phyloP scores from a whole-genome alignment of 2,113 vertebrate genomes.

The Cavia aperea region DNA sequence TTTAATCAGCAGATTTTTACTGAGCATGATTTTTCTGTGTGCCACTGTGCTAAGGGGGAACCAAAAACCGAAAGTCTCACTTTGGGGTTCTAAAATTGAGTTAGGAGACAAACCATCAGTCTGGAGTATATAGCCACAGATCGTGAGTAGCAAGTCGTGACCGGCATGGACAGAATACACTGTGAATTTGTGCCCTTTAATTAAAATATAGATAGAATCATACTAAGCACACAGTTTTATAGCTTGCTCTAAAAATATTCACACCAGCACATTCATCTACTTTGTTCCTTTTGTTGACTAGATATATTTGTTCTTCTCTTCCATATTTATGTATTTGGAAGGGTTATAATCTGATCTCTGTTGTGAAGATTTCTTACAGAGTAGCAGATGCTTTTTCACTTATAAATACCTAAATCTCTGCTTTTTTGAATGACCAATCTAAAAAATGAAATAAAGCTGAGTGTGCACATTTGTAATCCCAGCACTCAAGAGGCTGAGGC shows the following conservation, averaged over 20 bases:
- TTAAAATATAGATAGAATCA: neutral
- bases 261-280: neutral
- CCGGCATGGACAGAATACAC: neutral
- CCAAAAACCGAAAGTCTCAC: neutral
- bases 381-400: neutral
- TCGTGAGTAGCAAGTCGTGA: no score
- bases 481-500: no score
- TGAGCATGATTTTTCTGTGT: neutral
- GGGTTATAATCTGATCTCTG: neutral
- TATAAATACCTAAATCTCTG: neutral
- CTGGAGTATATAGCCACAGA: neutral
- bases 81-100: neutral
- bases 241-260: neutral
- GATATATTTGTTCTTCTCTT: neutral
- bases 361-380: neutral
- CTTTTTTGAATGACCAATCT: neutral
- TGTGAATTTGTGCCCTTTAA: neutral
- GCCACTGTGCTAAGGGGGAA: constrained; percentile 3
- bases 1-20: constrained; percentile 7
- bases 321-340: neutral
- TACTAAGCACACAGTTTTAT: neutral
- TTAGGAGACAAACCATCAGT: neutral
- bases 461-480: no score
- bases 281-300: neutral
- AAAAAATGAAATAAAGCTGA: neutral